Conservation (phyloP, 2,113 vertebrate genomes). For the Ammospiza caudacuta region DNA sequence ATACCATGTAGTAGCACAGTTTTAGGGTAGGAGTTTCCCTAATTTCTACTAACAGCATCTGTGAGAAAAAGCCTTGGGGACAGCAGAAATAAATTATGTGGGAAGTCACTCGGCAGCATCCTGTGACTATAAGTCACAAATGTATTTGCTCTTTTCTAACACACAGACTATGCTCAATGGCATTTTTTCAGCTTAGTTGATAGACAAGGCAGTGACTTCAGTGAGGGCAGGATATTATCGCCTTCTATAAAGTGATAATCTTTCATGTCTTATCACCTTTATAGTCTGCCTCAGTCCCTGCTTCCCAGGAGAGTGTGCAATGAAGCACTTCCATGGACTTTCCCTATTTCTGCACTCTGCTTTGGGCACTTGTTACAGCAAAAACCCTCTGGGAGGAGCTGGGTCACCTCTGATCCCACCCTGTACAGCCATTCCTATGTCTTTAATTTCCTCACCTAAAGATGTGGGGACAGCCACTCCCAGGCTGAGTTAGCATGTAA, state of each 20-base stretch:
- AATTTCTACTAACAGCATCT: background rate
- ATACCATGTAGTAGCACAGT: background rate
- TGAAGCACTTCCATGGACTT: background rate
- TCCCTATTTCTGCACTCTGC: background rate
- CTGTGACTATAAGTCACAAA: background rate
- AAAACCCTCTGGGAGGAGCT: background rate
- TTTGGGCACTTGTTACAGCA: background rate
- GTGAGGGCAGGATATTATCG: background rate
- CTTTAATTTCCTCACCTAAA: background rate
- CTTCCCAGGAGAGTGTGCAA: fast-evolving
- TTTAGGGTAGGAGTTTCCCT: background rate
- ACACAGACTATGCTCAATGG: background rate
- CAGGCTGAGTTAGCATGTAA: background rate
- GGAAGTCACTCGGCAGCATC: background rate
- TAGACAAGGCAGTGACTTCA: background rate
- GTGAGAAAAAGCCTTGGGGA: background rate
- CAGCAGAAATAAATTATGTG: background rate
- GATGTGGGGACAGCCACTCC: background rate
- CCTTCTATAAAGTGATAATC: background rate
- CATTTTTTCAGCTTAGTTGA: background rate
- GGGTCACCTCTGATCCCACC: background rate
- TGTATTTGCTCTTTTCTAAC: background rate
- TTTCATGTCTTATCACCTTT: background rate
- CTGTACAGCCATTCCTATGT: background rate
- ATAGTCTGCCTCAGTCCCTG: background rate